Base-by-base conservation (phyloP, 2,888 invertebrate species). In the Drosophila merina region DNA sequence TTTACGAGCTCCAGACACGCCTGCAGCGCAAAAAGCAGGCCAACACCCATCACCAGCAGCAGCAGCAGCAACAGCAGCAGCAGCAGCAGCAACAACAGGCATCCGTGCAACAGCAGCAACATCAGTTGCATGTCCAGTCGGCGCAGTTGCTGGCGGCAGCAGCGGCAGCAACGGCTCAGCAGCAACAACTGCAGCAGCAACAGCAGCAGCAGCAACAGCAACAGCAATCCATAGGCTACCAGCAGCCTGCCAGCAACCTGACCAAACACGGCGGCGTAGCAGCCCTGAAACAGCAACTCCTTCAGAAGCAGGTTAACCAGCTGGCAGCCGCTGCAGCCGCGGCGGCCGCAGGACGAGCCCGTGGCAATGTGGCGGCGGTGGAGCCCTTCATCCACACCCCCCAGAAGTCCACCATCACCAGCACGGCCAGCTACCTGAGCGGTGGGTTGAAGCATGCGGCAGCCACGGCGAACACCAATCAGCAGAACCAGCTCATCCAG, bases 1-100 rank as follows among this genome's bases (percentile, higher is more conserved):
- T 99, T 89, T 96, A 97, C 44, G 98, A 99, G 91, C 93, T 99
- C 54, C 98, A 98, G 91, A 97, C 97, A 81, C 93, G 98, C 54
- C 92, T 99, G 81, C 96, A 98, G 88, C 94, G 97, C 78, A 98
- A 98, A 91, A 94, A 97, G 75, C 94, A 97, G 63, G 93, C 97
- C 72, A 88, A 74, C 64, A 88, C 60, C 57, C 88, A 88, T 14
- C 88, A 89, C 28, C 86, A 81, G 57, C 89, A 90, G 12, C 85
- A 88, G 6, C 79, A 88, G 44, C 86, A 88, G 3, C 77, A 78
- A 0, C 77, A 81, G 6, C 28, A 28, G 1, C 79, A 75, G 4
- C 79, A 74, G 0, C 79, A 77, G 0, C 72, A 75, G 1, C 77
- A 77, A 4, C 75, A 69, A 1, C 79, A 73, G 4, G 44, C 44